Evolutionary conservation across 2,113 vertebrate genomes (phyloP).

Genomic region (Platichthys stellatus): DNA sequence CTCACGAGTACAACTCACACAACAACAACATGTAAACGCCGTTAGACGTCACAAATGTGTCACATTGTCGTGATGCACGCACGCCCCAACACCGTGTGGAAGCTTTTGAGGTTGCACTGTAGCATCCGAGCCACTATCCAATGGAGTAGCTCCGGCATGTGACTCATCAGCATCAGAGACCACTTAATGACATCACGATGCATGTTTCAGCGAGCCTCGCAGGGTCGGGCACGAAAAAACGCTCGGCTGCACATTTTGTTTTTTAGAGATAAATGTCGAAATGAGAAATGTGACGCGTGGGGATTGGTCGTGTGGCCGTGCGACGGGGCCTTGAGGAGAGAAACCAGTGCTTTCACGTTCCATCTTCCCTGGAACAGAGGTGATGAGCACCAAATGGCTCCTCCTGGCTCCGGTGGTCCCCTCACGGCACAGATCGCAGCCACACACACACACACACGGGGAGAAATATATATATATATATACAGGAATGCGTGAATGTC

Average conservation of each 20-base stretch:
- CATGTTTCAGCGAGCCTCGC: slow-evolving; percentile 55
- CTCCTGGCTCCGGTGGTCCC: slow-evolving; percentile 22
- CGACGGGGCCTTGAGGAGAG: not conserved
- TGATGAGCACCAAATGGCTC: slow-evolving; percentile 54
- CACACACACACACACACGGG: slow-evolving; percentile 19
- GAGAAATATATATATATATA: not conserved
- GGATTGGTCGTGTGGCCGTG: not conserved
- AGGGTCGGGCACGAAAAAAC: slow-evolving; percentile 5
- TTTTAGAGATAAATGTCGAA: too few species aligned
- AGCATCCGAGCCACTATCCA: slow-evolving; percentile 60
- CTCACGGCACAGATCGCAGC: slow-evolving; percentile 17
- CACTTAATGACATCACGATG: slow-evolving; percentile 77
- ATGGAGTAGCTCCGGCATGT: slow-evolving; percentile 72
- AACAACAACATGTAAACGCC: not conserved
- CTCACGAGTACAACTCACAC: not conserved
- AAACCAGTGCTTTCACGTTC: slow-evolving; percentile 18
- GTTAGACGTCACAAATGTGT: not conserved
- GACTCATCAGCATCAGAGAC: slow-evolving; percentile 76
- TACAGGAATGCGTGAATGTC: slow-evolving; percentile 40
- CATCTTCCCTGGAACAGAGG: slow-evolving; percentile 18
- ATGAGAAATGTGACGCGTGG: slow-evolving; percentile 1
- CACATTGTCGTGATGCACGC: not conserved
- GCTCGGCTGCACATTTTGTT: not conserved
- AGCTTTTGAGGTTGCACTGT: slow-evolving; percentile 29
- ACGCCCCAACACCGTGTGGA: not conserved